phyloP scores from a whole-genome alignment of 1,140 invertebrate species.

The Leptestheria dahalacensis region DNA sequence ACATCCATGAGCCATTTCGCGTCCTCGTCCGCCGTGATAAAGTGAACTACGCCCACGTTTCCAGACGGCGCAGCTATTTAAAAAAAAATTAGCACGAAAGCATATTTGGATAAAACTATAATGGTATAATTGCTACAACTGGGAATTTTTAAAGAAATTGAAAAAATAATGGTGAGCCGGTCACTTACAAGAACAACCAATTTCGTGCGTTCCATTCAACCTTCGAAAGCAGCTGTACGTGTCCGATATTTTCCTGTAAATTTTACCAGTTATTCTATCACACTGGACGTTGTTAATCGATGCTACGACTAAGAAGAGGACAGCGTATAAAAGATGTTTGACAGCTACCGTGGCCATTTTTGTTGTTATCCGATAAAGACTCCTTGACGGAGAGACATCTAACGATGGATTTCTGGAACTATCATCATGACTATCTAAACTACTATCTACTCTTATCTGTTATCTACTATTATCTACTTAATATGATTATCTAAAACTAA shows the following conservation, averaged over 20 bases:
- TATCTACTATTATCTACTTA: too few relatives aligned
- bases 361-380: too few relatives aligned
- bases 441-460: too few relatives aligned
- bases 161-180: not conserved
- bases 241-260: conserved; percentile 8
- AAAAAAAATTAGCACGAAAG: not conserved
- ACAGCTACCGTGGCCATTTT: not conserved
- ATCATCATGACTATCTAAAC: too few relatives aligned
- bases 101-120: not conserved
- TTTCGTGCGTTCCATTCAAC: conserved; percentile 13
- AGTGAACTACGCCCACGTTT: conserved; percentile 15
- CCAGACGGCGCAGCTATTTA: conserved; percentile 7
- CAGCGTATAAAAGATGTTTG: not conserved
- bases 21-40: not conserved
- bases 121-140: not conserved
- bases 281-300: not conserved
- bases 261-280: conserved; percentile 14
- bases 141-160: not conserved
- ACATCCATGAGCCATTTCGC: conserved; percentile 11
- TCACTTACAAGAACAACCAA: conserved; percentile 14
- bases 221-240: conserved; percentile 14
- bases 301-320: not conserved
- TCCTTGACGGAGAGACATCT: too few relatives aligned
- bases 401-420: too few relatives aligned
- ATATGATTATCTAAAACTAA: too few relatives aligned